These are phyloP conservation scores for Blennius ocellaris DNA, from an alignment of 2,113 vertebrate genomes.

Conservation along the genomic window DNA sequence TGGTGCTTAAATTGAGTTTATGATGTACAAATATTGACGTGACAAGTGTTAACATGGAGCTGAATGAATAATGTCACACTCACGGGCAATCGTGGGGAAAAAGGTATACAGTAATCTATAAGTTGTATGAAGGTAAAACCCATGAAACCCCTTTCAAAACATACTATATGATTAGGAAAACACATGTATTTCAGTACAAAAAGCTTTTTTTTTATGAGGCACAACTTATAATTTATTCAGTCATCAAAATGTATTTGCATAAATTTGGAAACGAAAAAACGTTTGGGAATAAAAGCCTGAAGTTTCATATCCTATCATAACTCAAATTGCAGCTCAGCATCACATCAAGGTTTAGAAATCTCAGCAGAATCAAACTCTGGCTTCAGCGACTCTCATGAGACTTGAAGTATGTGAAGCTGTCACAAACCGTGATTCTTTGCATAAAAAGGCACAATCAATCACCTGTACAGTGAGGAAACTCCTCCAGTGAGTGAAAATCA, in stretches of 20 bases:
- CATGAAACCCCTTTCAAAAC: conserved; percentile 38
- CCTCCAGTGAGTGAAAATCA: conserved; percentile 13
- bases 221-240: conserved; percentile 19
- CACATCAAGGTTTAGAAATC: conserved; percentile 31
- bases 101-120: conserved; percentile 25
- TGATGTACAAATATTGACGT: conserved; percentile 26
- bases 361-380: conserved; percentile 1
- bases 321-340: conserved; percentile 33
- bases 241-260: conserved; percentile 29
- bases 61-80: conserved; percentile 38
- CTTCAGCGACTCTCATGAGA: conserved; percentile 4
- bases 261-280: conserved; percentile 41
- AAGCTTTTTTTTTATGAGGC: conserved; percentile 25
- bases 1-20: conserved; percentile 21
- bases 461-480: conserved; percentile 17
- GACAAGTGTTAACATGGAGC: conserved; percentile 23
- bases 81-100: conserved; percentile 19
- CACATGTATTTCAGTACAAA: conserved; percentile 32
- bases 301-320: conserved; percentile 32
- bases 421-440: background rate
- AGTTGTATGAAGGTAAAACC: conserved; percentile 31
- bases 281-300: conserved; percentile 24
- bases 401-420: conserved; percentile 14
- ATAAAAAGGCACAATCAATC: conserved; percentile 33
- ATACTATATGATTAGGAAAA: conserved; percentile 53